Percentiles rank a stretch among this genome's conserved stretches.
phyloP scores from a whole-genome alignment of 2,113 vertebrate species.

The Calypte anna region DNA sequence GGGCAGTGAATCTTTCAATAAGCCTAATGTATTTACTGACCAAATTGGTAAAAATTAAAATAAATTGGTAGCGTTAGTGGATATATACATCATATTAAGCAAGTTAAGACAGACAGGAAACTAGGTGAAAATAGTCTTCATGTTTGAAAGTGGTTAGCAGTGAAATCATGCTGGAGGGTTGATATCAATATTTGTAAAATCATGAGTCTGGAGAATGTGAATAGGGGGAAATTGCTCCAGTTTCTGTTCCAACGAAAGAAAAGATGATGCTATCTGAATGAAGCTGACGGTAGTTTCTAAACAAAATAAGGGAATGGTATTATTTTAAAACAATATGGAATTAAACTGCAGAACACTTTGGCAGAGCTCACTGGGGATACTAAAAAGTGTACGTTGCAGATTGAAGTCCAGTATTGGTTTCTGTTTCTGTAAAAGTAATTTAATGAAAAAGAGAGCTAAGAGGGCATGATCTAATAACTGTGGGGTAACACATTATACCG shows the following conservation, averaged over 20 bases:
- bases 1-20: background rate
- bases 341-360: background rate
- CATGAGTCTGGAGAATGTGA: background rate
- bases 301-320: background rate
- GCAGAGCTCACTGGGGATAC: background rate
- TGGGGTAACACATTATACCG: background rate
- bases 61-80: background rate
- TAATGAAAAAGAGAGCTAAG: background rate
- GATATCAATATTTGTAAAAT: background rate
- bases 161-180: background rate
- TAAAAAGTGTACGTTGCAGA: background rate
- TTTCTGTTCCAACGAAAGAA: background rate
- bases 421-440: background rate
- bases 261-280: background rate
- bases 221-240: background rate
- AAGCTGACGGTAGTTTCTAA: background rate
- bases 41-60: background rate
- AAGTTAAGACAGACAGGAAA: background rate
- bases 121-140: background rate
- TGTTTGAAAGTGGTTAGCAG: background rate
- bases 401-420: background rate
- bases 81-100: background rate
- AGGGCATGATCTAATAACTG: background rate
- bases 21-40: background rate
- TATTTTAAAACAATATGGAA: background rate